These are phyloP conservation scores for Cassiopea andromeda DNA, from an alignment of 30 jellyfish, hydroid and myxozoan species.

Conservation along the genomic window DNA sequence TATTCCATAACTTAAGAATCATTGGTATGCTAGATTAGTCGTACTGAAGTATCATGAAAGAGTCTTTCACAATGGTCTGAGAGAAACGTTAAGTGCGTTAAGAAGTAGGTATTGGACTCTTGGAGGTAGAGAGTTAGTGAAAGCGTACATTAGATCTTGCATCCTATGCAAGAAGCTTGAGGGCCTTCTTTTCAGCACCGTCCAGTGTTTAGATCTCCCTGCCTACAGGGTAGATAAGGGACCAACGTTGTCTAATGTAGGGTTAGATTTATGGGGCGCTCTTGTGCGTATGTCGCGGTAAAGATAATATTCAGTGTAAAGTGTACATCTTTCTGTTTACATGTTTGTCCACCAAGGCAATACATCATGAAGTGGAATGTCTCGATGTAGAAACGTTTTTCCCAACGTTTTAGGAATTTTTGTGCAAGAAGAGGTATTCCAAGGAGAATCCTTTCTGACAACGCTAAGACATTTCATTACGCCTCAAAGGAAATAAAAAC, in stretches of 20 bases:
- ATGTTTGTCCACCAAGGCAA: conserved; percentile 55
- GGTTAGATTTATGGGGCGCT: conserved; percentile 57
- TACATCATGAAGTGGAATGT: conserved; percentile 39
- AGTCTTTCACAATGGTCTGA: not conserved
- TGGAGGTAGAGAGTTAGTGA: conserved; percentile 33
- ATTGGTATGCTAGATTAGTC: not conserved
- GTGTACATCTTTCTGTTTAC: conserved; percentile 12
- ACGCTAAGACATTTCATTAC: conserved; percentile 43
- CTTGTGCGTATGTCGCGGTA: not conserved
- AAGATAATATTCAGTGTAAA: not conserved
- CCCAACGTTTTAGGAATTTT: conserved; percentile 26
- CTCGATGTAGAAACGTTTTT: conserved; percentile 25
- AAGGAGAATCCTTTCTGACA: conserved; percentile 36
- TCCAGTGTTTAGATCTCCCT: conserved; percentile 33
- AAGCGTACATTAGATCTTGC: not conserved
- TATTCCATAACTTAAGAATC: not conserved
- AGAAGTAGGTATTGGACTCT: conserved; percentile 13
- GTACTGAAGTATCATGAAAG: not conserved
- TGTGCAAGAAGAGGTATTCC: conserved; percentile 65
- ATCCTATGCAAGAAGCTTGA: conserved; percentile 18
- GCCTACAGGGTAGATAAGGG: conserved; percentile 37
- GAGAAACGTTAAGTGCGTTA: not conserved
- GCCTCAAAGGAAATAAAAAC: conserved; percentile 45
- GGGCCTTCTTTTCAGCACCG: conserved; percentile 18
- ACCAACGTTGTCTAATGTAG: conserved; percentile 38